Evolutionary conservation across 1,140 invertebrate genomes (phyloP).

Genomic region (Archivesica marissinica): DNA sequence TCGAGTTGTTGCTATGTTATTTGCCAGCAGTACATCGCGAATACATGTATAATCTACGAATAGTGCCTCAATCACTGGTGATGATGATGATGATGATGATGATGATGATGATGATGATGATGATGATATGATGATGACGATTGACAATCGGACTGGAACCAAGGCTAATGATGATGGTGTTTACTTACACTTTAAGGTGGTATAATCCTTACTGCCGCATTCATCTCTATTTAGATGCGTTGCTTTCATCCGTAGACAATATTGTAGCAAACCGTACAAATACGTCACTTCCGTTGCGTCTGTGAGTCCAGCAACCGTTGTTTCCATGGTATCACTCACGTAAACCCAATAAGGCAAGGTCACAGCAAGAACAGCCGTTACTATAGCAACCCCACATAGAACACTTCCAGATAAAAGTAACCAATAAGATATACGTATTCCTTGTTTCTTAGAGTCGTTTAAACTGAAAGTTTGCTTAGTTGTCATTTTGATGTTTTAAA

Average conservation of each 20-base stretch:
- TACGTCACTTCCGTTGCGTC: slow-evolving; percentile 31
- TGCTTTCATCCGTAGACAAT: slow-evolving; percentile 33
- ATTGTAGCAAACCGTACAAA: slow-evolving; percentile 24
- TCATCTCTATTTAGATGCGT: slow-evolving; percentile 24
- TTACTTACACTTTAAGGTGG: neutral
- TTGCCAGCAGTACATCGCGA: no score
- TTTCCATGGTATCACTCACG: slow-evolving; percentile 22
- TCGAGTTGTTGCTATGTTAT: no score
- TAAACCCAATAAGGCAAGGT: slow-evolving; percentile 23
- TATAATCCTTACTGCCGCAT: neutral
- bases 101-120: no score
- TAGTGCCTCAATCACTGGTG: no score
- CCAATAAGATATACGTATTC: neutral
- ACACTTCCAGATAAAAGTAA: slow-evolving; percentile 18
- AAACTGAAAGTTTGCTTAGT: neutral
- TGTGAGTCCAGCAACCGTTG: slow-evolving; percentile 34
- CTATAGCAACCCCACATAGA: neutral
- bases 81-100: no score
- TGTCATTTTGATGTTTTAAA: neutral
- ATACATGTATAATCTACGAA: no score
- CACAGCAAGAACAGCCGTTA: neutral
- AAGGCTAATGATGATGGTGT: neutral
- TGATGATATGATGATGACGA: no score
- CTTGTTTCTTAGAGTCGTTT: neutral
- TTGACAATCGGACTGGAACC: neutral